phyloP scores from a whole-genome alignment of 2,113 vertebrate genomes.

The Cebus imitator region DNA sequence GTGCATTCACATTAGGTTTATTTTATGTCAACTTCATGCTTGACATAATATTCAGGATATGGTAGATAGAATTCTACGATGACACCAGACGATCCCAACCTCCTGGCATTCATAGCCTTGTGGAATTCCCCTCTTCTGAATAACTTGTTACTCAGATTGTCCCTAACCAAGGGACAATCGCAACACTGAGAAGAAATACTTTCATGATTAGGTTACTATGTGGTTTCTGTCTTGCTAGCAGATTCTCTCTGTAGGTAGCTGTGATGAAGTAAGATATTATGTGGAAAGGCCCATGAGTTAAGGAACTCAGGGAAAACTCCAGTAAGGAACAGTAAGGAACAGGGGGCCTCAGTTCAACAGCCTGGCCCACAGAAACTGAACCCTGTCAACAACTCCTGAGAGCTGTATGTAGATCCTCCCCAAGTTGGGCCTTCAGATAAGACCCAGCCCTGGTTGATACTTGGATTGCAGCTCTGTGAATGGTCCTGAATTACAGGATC shows the following conservation, averaged over 20 bases:
- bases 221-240: neutral
- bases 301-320: neutral
- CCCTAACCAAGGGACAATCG: neutral
- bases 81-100: neutral
- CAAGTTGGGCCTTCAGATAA: neutral
- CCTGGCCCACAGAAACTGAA: neutral
- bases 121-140: neutral
- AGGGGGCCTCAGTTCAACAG: neutral
- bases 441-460: neutral
- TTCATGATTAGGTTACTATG: neutral
- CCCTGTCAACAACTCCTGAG: neutral
- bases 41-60: neutral
- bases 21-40: neutral
- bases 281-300: neutral
- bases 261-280: neutral
- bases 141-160: neutral
- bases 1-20: neutral
- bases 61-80: neutral
- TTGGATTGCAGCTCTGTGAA: neutral
- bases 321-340: rapidly evolving
- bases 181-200: neutral
- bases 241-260: neutral
- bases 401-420: neutral
- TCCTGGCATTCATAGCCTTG: neutral
- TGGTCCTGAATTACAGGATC: neutral